Evolutionary conservation across 2,113 vertebrate species (phyloP).

Genomic region (Cottus gobio): DNA sequence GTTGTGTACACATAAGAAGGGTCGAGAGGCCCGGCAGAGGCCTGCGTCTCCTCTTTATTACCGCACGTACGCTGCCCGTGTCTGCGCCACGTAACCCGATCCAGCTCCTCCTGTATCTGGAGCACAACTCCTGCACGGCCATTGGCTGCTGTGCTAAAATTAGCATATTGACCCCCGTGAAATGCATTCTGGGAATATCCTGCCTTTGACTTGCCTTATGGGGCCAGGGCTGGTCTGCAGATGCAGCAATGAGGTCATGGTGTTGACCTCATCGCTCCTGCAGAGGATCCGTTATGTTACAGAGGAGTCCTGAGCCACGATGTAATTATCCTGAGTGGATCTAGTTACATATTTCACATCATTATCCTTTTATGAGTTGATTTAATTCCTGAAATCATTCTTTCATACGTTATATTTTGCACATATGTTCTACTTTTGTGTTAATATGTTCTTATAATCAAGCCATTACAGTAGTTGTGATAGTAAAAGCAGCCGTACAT

Average conservation of each 20-base stretch:
- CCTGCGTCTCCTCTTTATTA: conserved; percentile 36
- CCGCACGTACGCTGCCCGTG: conserved; percentile 48
- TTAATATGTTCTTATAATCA: not conserved
- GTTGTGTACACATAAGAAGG: conserved; percentile 14
- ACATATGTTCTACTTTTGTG: not conserved
- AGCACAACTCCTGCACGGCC: conserved; percentile 59
- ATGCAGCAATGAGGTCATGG: conserved; percentile 59
- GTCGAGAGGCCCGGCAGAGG: conserved; percentile 27
- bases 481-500: not conserved
- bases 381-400: not conserved
- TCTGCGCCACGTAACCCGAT: conserved; percentile 65
- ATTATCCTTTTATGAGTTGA: not conserved
- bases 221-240: conserved; percentile 51
- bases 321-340: not conserved
- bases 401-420: not conserved
- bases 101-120: conserved; percentile 64
- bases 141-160: conserved; percentile 81
- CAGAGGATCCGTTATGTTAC: not conserved
- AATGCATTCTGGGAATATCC: conserved; percentile 85
- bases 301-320: not conserved
- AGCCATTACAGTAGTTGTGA: not conserved
- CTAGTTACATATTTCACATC: not conserved
- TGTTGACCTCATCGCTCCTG: conserved; percentile 23
- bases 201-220: conserved; percentile 79
- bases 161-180: conserved; percentile 81